A percentile compares a stretch with the other conserved stretches of the same genome.
phyloP scores from a whole-genome alignment of 1,140 invertebrate species.

The Aricia agestis region DNA sequence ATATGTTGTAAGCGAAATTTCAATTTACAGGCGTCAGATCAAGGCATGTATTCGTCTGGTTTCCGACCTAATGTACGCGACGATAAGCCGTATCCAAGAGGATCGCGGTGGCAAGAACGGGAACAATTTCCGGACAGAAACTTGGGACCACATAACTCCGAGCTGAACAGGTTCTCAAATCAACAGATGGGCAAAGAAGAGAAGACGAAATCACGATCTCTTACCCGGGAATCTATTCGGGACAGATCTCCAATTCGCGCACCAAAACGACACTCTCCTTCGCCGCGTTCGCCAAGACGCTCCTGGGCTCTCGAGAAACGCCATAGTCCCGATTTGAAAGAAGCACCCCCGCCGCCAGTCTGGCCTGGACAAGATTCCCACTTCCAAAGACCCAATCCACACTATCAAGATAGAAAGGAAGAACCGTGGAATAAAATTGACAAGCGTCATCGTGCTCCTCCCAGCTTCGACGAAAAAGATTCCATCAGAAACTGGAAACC shows the following conservation, averaged over 20 bases:
- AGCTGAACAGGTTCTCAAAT: constrained; percentile 34
- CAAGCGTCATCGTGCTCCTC: neutral
- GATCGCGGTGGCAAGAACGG: constrained; percentile 41
- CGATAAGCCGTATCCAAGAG: constrained; percentile 40
- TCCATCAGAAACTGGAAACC: constrained; percentile 1
- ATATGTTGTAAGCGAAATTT: constrained; percentile 57
- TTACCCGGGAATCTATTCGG: constrained; percentile 34
- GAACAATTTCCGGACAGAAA: constrained; percentile 39
- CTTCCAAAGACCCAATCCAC: neutral
- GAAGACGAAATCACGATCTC: constrained; percentile 44
- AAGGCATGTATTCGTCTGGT: constrained; percentile 24
- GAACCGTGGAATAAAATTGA: neutral
- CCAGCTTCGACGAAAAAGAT: constrained; percentile 6
- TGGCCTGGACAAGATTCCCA: constrained; percentile 47
- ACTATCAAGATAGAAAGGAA: neutral
- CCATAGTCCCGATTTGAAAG: constrained; percentile 45
- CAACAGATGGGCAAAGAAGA: constrained; percentile 32
- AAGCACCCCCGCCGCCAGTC: constrained; percentile 51
- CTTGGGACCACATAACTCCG: constrained; percentile 38
- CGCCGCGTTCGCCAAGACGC: constrained; percentile 52
- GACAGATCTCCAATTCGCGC: constrained; percentile 52
- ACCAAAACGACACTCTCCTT: constrained; percentile 48
- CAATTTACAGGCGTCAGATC: constrained; percentile 67
- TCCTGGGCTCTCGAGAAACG: constrained; percentile 65
- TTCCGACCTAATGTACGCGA: constrained; percentile 39